phyloP scores from a whole-genome alignment of 2,113 vertebrate genomes.

The Cranoglanis bouderius region DNA sequence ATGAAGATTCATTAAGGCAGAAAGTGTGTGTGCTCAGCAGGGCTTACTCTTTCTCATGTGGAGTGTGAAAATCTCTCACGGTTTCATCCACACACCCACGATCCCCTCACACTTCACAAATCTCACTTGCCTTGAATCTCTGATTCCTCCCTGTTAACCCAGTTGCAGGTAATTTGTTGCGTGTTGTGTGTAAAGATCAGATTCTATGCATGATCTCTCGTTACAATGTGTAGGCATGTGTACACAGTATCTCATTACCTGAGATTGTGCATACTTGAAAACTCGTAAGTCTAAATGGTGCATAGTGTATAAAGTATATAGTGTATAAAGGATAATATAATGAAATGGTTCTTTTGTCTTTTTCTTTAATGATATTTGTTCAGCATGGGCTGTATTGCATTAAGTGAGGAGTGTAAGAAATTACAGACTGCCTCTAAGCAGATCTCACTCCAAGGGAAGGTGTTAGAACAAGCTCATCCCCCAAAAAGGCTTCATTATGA shows the following conservation, averaged over 20 bases:
- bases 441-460: no score
- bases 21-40: conserved; percentile 1
- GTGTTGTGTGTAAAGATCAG: background rate
- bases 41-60: background rate
- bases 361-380: background rate
- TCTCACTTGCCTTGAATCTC: background rate
- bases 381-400: background rate
- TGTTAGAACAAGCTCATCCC: no score
- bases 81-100: background rate
- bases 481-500: no score
- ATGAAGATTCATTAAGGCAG: conserved; percentile 20
- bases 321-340: background rate
- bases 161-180: background rate
- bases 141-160: background rate
- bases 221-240: background rate
- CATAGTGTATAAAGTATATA: background rate
- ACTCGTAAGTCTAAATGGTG: no score
- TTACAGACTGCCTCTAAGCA: no score
- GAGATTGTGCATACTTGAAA: background rate
- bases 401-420: background rate
- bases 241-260: background rate
- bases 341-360: background rate
- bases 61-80: conserved; percentile 11
- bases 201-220: background rate
- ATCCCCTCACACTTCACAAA: background rate